These are phyloP conservation scores for Brachionus koreanus DNA, from an alignment of 1,140 invertebrate genomes.

Conservation along the genomic window DNA sequence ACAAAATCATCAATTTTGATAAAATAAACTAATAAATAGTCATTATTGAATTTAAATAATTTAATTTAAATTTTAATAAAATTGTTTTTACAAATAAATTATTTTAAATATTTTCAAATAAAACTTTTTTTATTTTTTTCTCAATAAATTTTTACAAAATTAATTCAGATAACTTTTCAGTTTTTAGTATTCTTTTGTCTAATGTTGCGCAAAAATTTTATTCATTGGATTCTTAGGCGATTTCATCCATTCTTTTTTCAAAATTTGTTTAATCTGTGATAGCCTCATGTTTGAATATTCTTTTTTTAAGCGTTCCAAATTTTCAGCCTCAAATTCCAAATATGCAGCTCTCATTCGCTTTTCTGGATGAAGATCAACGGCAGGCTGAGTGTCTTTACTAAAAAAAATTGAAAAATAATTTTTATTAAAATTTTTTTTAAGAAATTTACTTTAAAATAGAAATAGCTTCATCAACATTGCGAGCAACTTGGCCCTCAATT, in stretches of 20 bases:
- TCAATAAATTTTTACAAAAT: not conserved
- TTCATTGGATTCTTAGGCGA: conserved; percentile 95
- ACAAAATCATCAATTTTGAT: too few species aligned
- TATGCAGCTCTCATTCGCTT: conserved; percentile 88
- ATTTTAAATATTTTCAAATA: too few species aligned
- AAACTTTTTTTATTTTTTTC: not conserved
- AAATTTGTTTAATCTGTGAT: conserved; percentile 66
- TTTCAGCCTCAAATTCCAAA: conserved; percentile 77
- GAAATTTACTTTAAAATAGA: conserved; percentile 75
- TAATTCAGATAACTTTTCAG: not conserved
- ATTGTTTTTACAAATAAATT: too few species aligned
- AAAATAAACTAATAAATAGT: too few species aligned
- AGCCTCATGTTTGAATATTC: conserved; percentile 83
- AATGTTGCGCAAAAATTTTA: conserved; percentile 58
- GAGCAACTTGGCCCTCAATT: conserved; percentile 77
- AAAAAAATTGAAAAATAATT: conserved; percentile 4
- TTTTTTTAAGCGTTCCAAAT: conserved; percentile 78
- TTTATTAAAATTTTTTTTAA: too few species aligned
- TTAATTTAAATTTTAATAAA: too few species aligned
- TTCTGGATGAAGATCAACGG: conserved; percentile 77
- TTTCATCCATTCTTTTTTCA: conserved; percentile 85
- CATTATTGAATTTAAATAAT: too few species aligned
- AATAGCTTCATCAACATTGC: conserved; percentile 83
- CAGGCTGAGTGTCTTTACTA: conserved; percentile 49
- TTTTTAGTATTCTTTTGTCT: not conserved